Percentiles rank a stretch among this genome's conserved stretches.
Conservation (phyloP, 2,888 invertebrate species). For the Disparrhopalites patrizii region DNA sequence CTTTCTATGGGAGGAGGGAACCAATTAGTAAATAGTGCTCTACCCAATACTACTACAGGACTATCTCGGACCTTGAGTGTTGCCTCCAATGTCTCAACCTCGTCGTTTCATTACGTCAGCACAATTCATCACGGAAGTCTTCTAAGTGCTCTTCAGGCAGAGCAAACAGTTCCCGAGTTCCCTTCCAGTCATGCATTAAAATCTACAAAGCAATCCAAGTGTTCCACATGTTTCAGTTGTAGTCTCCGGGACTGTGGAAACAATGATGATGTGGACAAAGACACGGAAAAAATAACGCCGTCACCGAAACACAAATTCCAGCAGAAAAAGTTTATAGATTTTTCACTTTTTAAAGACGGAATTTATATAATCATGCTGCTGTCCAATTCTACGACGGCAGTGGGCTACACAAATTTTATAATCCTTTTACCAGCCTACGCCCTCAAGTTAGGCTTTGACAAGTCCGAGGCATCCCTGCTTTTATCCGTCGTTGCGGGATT, state of each 20-base stretch:
- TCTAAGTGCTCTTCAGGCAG: constrained; percentile 66
- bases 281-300: background rate
- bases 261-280: constrained; percentile 7
- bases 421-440: constrained; percentile 77
- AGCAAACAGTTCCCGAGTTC: constrained; percentile 54
- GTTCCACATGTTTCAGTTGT: constrained; percentile 13
- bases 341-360: constrained; percentile 69
- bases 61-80: constrained; percentile 51
- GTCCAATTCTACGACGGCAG: constrained; percentile 79
- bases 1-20: constrained; percentile 12
- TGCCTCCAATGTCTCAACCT: constrained; percentile 70
- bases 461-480: constrained; percentile 66
- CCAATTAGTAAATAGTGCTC: constrained; percentile 1
- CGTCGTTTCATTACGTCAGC: constrained; percentile 78
- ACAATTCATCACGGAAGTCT: constrained; percentile 84
- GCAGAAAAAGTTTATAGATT: constrained; percentile 68
- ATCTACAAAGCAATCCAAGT: constrained; percentile 33
- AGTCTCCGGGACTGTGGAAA: constrained; percentile 10
- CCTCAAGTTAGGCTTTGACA: constrained; percentile 64
- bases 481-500: constrained; percentile 75
- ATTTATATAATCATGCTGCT: constrained; percentile 75
- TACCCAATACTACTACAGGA: constrained; percentile 23
- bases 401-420: constrained; percentile 81
- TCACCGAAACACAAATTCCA: constrained; percentile 6
- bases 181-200: constrained; percentile 69